phyloP scores from a whole-genome alignment of 2,797 vertebrate species.

The Strix occidentalis region DNA sequence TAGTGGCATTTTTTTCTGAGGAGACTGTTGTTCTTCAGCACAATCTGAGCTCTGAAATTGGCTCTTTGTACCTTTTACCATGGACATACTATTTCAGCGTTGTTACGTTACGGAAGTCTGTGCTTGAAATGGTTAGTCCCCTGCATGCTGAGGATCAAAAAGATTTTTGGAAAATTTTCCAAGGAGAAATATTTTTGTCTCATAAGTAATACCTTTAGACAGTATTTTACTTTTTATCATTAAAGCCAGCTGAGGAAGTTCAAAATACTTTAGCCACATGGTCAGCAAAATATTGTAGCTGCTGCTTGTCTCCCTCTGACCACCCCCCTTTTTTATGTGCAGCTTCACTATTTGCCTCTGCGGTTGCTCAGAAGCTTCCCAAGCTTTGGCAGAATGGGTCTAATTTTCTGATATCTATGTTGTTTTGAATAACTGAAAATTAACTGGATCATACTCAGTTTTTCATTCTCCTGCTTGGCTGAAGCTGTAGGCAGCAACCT shows the following conservation, averaged over 20 bases:
- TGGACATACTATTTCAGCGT: neutral
- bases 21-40: neutral
- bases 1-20: neutral
- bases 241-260: neutral
- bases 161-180: neutral
- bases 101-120: neutral
- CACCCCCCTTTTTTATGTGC: neutral
- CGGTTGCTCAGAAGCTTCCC: neutral
- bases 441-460: neutral
- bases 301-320: neutral
- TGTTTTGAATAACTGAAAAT: neutral
- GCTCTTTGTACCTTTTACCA: neutral
- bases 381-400: neutral
- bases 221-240: neutral
- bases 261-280: neutral
- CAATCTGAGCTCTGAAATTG: neutral
- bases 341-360: neutral
- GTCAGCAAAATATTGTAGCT: neutral
- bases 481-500: neutral
- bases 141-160: neutral
- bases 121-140: neutral
- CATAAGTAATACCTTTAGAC: neutral
- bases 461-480: neutral
- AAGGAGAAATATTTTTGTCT: neutral
- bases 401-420: neutral